phyloP scores from a whole-genome alignment of 35 echinoderm and acorn worm species.

The Apostichopus japonicus region DNA sequence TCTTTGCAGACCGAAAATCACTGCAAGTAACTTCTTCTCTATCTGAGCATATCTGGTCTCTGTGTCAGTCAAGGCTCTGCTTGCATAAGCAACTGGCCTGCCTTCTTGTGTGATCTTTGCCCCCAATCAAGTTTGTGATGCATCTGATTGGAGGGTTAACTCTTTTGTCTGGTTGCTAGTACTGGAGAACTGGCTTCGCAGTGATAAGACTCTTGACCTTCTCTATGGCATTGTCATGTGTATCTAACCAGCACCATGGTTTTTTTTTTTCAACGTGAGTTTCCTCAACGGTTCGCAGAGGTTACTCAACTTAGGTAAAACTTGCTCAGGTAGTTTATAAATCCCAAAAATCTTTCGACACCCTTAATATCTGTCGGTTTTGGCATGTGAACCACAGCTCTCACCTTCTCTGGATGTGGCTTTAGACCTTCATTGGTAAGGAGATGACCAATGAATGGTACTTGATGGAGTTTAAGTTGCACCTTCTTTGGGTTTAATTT shows the following conservation, averaged over 20 bases:
- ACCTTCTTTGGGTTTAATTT: conserved; percentile 51
- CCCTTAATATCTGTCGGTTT: not conserved
- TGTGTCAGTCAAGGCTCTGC: conserved; percentile 36
- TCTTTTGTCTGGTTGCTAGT: conserved; percentile 13
- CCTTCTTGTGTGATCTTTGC: conserved; percentile 28
- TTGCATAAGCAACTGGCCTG: conserved; percentile 33
- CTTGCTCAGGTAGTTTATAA: conserved; percentile 55
- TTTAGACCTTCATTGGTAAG: conserved; percentile 32
- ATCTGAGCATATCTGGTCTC: conserved; percentile 53
- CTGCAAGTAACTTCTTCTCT: conserved; percentile 61
- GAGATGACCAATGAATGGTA: conserved; percentile 57
- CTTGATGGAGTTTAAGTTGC: conserved; percentile 21
- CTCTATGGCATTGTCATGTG: conserved; percentile 8
- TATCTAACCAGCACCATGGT: conserved; percentile 34
- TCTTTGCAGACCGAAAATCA: conserved; percentile 55
- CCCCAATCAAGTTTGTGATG: conserved; percentile 39
- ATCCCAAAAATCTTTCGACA: conserved; percentile 42
- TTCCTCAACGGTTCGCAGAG: conserved; percentile 58
- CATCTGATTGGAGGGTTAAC: not conserved
- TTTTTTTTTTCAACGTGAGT: conserved; percentile 47
- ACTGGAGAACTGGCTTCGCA: conserved; percentile 23
- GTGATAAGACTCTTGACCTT: conserved; percentile 31
- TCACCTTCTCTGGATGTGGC: conserved; percentile 12
- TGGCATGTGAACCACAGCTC: conserved; percentile 2
- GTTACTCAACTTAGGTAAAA: conserved; percentile 44